Evolutionary conservation across 1,140 invertebrate species (phyloP).

Genomic region (Drosophila azteca): DNA sequence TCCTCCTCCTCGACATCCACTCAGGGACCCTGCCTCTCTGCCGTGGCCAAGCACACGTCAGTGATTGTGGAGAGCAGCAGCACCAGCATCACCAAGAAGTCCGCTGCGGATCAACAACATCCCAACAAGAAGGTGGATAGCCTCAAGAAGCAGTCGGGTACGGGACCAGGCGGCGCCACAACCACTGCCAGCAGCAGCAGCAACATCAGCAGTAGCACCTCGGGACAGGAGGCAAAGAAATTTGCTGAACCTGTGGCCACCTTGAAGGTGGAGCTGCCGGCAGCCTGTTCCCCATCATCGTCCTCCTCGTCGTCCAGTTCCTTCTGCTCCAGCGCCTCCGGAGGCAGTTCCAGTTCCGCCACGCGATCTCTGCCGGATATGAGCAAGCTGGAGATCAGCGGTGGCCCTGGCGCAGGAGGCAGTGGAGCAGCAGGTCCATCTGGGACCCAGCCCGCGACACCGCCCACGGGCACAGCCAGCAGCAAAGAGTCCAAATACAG

Average conservation of each 20-base stretch:
- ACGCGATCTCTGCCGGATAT: conserved; percentile 76
- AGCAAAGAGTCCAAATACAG: conserved; percentile 65
- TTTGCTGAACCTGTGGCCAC: conserved; percentile 68
- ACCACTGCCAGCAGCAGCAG: too few relatives aligned
- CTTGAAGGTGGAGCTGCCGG: conserved; percentile 67
- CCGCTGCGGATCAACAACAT: not conserved
- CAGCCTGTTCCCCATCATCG: conserved; percentile 73
- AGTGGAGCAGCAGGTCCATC: not conserved
- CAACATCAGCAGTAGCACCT: too few relatives aligned
- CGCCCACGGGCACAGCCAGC: not conserved
- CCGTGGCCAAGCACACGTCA: conserved; percentile 62
- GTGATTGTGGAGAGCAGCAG: conserved; percentile 70
- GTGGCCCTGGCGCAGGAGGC: conserved; percentile 25
- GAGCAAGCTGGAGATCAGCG: conserved; percentile 79
- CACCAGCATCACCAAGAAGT: conserved; percentile 9
- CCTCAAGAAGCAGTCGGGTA: conserved; percentile 35
- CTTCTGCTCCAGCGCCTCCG: conserved; percentile 61
- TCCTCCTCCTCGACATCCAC: conserved; percentile 1
- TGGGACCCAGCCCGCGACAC: not conserved
- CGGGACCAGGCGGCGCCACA: conserved; percentile 6
- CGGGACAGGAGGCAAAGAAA: conserved; percentile 50
- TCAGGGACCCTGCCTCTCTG: not conserved
- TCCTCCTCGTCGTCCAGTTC: conserved; percentile 66
- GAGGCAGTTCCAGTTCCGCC: conserved; percentile 59
- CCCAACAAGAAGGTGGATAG: conserved; percentile 42